Percentiles rank a stretch among this genome's conserved stretches.
Conservation (phyloP, 2,888 invertebrate species). For the Invenusta paracnida region DNA sequence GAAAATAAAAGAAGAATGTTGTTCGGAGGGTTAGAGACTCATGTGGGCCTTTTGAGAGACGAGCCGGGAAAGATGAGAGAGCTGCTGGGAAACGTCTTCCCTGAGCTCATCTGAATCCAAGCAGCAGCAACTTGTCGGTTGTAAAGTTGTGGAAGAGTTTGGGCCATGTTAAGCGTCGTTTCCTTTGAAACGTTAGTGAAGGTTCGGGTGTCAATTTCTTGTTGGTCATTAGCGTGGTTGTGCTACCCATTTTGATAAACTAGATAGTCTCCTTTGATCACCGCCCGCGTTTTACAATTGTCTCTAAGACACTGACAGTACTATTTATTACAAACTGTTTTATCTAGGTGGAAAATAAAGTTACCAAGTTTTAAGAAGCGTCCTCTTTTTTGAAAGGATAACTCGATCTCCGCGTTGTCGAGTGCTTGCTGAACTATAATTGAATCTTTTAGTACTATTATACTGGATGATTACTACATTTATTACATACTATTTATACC, state of each 20-base stretch:
- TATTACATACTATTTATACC: neutral
- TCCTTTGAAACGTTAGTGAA: neutral
- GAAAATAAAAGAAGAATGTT: no score
- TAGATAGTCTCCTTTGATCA: neutral
- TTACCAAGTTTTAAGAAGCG: no score
- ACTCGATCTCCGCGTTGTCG: neutral
- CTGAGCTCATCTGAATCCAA: no score
- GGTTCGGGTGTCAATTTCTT: neutral
- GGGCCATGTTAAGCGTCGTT: neutral
- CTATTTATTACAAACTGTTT: neutral
- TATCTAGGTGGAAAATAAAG: neutral
- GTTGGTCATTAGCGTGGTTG: neutral
- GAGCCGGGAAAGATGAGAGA: no score
- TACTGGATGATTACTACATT: no score
- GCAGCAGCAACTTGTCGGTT: constrained; percentile 2
- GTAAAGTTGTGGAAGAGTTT: constrained; percentile 6
- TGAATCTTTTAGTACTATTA: neutral
- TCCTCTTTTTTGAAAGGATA: neutral
- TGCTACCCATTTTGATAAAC: neutral
- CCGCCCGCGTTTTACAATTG: neutral
- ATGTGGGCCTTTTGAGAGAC: no score
- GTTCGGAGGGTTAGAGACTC: no score
- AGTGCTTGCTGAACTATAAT: neutral
- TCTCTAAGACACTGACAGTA: neutral
- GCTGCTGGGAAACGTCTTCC: no score